Evolutionary conservation across 1,140 invertebrate genomes (phyloP).

Genomic region (Aphelenchoides fujianensis): DNA sequence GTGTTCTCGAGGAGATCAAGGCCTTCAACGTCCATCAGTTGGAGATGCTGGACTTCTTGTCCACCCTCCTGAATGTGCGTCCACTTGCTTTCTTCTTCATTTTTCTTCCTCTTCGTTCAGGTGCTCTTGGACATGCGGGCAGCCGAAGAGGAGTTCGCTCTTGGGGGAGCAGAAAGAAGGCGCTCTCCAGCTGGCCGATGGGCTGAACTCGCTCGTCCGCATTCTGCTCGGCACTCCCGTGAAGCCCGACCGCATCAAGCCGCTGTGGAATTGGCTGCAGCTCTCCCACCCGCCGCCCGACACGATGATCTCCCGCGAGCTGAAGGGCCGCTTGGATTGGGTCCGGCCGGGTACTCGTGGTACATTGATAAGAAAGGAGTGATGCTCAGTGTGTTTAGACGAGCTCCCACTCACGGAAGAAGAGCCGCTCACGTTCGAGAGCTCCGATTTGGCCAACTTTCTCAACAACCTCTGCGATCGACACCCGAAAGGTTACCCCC

Average conservation of each 20-base stretch:
- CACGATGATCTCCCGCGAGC: constrained; percentile 32
- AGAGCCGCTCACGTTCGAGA: constrained; percentile 10
- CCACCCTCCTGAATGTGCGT: constrained; percentile 21
- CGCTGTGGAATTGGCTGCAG: constrained; percentile 41
- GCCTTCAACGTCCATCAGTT: constrained; percentile 32
- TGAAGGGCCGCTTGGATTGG: constrained; percentile 32
- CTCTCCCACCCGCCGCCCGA: constrained; percentile 46
- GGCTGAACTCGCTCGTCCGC: not conserved
- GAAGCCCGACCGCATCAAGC: constrained; percentile 11
- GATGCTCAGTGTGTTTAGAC: constrained; percentile 12
- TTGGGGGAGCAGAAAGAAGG: constrained; percentile 23
- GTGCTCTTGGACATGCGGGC: constrained; percentile 18
- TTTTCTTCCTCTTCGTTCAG: constrained; percentile 5
- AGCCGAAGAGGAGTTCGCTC: constrained; percentile 21
- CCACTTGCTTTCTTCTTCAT: too few species aligned
- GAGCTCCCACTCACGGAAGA: not conserved
- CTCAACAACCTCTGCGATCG: not conserved
- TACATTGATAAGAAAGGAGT: not conserved
- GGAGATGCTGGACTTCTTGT: constrained; percentile 10
- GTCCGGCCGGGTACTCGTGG: constrained; percentile 33
- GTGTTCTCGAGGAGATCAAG: constrained; percentile 23
- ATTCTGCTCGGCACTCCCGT: not conserved
- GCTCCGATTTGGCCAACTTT: constrained; percentile 19
- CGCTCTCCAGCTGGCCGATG: not conserved
- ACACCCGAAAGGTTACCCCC: not conserved